These are phyloP conservation scores for Ormyrus rosae DNA, from an alignment of 2,888 invertebrate species.

Conservation along the genomic window DNA sequence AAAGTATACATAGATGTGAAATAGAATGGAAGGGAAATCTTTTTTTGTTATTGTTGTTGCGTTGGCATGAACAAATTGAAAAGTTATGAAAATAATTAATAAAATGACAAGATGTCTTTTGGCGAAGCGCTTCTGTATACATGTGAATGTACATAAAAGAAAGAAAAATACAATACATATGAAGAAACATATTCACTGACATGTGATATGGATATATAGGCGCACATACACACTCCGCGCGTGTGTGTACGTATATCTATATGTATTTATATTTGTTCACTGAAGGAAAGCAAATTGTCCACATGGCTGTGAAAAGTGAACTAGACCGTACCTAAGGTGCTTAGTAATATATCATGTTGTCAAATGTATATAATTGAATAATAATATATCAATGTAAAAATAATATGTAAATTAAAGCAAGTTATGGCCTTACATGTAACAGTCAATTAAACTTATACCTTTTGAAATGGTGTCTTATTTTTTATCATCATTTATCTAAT, in stretches of 20 bases:
- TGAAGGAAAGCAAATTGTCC: slow-evolving; percentile 75
- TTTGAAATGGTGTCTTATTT: slow-evolving; percentile 47
- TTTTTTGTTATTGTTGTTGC: slow-evolving; percentile 56
- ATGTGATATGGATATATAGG: slow-evolving; percentile 58
- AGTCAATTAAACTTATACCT: slow-evolving; percentile 58
- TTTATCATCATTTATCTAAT: slow-evolving; percentile 6
- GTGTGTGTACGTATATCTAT: slow-evolving; percentile 62
- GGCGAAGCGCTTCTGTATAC: slow-evolving; percentile 53
- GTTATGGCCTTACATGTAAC: slow-evolving; percentile 64
- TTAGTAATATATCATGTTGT: slow-evolving; percentile 70
- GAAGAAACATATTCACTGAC: slow-evolving; percentile 58
- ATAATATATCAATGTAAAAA: slow-evolving; percentile 73
- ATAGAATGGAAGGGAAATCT: slow-evolving; percentile 55
- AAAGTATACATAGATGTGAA: slow-evolving; percentile 65
- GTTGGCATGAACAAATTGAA: slow-evolving; percentile 56
- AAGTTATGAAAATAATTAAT: slow-evolving; percentile 42
- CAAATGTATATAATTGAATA: slow-evolving; percentile 74
- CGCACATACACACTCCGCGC: slow-evolving; percentile 54
- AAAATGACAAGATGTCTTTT: slow-evolving; percentile 41
- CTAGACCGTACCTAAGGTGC: slow-evolving; percentile 76
- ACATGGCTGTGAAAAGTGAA: slow-evolving; percentile 77
- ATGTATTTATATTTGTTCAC: slow-evolving; percentile 70
- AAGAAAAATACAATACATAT: slow-evolving; percentile 53
- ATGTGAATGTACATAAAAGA: slow-evolving; percentile 57
- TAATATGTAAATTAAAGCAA: slow-evolving; percentile 66